These are phyloP conservation scores for Scaptomyza flava DNA, from an alignment of 2,888 invertebrate species.

Conservation along the genomic window DNA sequence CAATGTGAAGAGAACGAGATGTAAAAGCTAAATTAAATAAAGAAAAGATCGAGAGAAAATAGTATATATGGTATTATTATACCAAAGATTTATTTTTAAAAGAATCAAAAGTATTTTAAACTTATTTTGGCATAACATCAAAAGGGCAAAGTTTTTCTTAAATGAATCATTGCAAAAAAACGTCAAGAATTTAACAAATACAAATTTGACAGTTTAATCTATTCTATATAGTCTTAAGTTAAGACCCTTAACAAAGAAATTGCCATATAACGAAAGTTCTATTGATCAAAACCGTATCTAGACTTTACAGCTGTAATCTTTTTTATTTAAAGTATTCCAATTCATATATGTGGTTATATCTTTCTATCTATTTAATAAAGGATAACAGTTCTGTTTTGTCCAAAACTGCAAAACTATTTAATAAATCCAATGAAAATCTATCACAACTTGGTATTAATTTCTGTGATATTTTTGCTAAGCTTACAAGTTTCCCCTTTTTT, in stretches of 20 bases:
- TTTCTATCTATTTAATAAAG: too few species aligned
- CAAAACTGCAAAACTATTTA: not conserved
- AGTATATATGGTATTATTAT: not conserved
- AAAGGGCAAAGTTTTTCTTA: not conserved
- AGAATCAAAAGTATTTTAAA: not conserved
- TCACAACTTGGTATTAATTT: too few species aligned
- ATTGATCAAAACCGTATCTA: not conserved
- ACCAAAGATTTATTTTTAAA: not conserved
- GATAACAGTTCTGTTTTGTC: not conserved
- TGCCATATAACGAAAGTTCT: too few species aligned
- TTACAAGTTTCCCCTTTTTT: not conserved
- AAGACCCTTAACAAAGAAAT: too few species aligned
- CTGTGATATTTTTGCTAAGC: not conserved
- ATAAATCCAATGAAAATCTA: not conserved
- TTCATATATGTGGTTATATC: too few species aligned
- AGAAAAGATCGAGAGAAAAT: not conserved
- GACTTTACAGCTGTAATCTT: not conserved
- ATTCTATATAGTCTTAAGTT: not conserved
- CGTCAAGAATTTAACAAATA: not conserved
- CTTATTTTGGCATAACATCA: not conserved
- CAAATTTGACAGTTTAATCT: not conserved
- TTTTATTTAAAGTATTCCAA: too few species aligned
- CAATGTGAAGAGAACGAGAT: not conserved
- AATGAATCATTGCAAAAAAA: not conserved
- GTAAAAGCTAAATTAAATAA: not conserved